These are phyloP conservation scores for Lacerta bilineata DNA, from an alignment of 2,797 vertebrate species.

Conservation along the genomic window DNA sequence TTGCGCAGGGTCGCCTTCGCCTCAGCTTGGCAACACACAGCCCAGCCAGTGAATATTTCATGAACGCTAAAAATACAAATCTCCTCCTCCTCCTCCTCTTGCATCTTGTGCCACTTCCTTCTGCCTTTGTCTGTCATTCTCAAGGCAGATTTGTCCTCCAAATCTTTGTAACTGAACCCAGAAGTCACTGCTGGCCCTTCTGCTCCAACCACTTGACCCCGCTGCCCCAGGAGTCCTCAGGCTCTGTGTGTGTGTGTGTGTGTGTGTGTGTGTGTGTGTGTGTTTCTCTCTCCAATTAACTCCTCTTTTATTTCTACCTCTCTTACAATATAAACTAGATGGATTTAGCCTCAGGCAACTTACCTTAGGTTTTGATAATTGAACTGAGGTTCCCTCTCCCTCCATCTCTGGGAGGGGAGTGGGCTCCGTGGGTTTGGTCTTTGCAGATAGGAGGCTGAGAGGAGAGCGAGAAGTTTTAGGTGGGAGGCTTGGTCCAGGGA, in stretches of 20 bases:
- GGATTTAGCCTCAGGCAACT: neutral
- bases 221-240: neutral
- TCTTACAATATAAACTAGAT: neutral
- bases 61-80: conserved; percentile 52
- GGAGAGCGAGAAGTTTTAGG: too few species aligned
- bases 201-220: conserved; percentile 14
- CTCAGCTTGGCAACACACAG: conserved; percentile 29
- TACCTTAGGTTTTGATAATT: neutral
- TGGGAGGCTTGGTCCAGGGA: neutral
- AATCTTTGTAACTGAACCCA: conserved; percentile 18
- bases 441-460: neutral
- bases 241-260: neutral
- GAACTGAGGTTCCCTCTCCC: neutral
- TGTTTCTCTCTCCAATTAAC: neutral
- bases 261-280: neutral
- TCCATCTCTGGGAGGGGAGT: neutral
- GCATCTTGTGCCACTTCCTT: conserved; percentile 17
- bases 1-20: conserved; percentile 26
- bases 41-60: conserved; percentile 44
- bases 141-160: conserved; percentile 39
- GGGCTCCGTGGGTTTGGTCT: too few species aligned
- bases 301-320: neutral
- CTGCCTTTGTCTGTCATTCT: conserved; percentile 7
- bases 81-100: conserved; percentile 2
- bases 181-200: conserved; percentile 1